Evolutionary conservation across 2,888 invertebrate species (phyloP).

Genomic region (Neoitamus cyanurus): DNA sequence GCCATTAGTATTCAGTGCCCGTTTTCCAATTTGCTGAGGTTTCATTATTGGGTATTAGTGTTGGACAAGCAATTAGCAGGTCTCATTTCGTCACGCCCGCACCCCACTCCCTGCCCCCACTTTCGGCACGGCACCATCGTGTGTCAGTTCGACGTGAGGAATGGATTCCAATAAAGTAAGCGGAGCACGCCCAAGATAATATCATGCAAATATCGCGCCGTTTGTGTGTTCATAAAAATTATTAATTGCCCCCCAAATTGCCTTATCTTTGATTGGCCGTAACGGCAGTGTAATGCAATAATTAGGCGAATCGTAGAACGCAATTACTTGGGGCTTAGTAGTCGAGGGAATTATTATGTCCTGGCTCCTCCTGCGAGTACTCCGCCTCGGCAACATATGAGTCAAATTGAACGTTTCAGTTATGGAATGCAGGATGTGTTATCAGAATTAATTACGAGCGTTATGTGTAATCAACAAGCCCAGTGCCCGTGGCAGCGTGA

Average conservation of each 20-base stretch:
- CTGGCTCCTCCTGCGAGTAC: not conserved
- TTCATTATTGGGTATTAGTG: constrained; percentile 52
- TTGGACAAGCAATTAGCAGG: constrained; percentile 51
- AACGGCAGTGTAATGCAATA: constrained; percentile 12
- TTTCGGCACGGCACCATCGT: not conserved
- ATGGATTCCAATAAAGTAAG: constrained; percentile 11
- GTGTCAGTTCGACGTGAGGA: not conserved
- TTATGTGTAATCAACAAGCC: constrained; percentile 50
- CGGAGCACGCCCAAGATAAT: constrained; percentile 15
- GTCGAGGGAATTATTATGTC: not conserved
- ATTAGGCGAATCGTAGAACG: not conserved
- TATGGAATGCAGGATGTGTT: constrained; percentile 47
- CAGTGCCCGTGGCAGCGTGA: not conserved
- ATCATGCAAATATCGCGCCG: constrained; percentile 28
- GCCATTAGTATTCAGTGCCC: constrained; percentile 48
- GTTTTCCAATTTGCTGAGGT: constrained; percentile 50
- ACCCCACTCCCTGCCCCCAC: not conserved
- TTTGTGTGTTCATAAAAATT: not conserved
- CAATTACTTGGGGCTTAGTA: not conserved
- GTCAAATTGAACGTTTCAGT: constrained; percentile 45
- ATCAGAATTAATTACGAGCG: constrained; percentile 51
- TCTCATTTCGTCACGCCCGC: constrained; percentile 34
- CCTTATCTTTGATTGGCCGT: constrained; percentile 8
- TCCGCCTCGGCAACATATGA: constrained; percentile 45
- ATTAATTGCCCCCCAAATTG: constrained; percentile 2